Evolutionary conservation across 2,113 vertebrate genomes (phyloP).

Genomic region (Craseonycteris thonglongyai): DNA sequence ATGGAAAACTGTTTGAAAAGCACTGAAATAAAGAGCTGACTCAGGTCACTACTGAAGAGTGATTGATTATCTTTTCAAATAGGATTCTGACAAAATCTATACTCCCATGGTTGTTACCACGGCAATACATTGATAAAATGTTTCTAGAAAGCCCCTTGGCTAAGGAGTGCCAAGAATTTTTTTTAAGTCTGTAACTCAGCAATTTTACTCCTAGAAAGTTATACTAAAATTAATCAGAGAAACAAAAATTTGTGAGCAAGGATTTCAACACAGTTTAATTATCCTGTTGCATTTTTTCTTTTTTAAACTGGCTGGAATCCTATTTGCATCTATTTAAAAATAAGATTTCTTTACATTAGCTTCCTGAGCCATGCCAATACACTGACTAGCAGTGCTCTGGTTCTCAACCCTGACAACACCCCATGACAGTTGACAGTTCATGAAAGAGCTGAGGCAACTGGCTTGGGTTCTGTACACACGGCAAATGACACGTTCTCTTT

Average conservation of each 20-base stretch:
- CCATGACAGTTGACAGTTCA: too few relatives aligned
- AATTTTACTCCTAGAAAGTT: background rate
- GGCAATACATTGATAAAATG: background rate
- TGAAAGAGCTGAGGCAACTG: accelerated
- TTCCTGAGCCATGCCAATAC: background rate
- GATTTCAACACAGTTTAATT: background rate
- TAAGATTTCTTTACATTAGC: background rate
- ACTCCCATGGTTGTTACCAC: background rate
- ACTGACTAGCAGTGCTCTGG: background rate
- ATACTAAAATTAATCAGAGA: background rate
- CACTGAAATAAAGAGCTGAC: background rate
- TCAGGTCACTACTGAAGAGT: background rate
- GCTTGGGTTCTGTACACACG: accelerated
- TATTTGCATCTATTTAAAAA: background rate
- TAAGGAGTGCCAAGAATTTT: background rate
- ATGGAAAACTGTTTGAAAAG: background rate
- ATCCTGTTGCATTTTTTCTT: background rate
- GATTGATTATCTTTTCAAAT: background rate
- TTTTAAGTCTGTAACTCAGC: background rate
- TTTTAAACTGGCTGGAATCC: background rate
- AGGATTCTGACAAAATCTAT: background rate
- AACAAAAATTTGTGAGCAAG: background rate
- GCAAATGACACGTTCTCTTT: background rate
- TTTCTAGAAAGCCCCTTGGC: background rate
- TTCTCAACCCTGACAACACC: background rate